Percentiles rank a stretch among this genome's conserved stretches.
phyloP scores from a whole-genome alignment of 2,797 vertebrate species.

The Hippopotamyrus pictus region DNA sequence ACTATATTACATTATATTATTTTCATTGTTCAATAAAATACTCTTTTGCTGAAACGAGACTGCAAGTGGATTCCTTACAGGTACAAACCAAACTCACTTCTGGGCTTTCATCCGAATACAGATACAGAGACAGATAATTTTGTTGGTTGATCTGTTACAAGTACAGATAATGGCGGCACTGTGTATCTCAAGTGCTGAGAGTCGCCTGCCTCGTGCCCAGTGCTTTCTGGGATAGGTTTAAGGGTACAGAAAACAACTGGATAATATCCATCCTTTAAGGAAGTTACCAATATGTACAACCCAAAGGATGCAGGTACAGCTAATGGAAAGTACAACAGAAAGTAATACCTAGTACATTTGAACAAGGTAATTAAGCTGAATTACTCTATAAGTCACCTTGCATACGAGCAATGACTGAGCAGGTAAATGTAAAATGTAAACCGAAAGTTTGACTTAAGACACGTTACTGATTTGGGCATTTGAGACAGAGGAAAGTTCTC shows the following conservation, averaged over 20 bases:
- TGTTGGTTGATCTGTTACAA: background rate
- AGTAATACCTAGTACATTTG: background rate
- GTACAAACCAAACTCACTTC: background rate
- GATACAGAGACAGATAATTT: background rate
- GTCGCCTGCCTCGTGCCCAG: background rate
- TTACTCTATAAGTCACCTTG: background rate
- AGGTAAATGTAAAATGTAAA: background rate
- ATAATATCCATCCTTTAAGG: background rate
- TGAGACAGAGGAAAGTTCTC: background rate
- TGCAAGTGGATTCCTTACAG: background rate
- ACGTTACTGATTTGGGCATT: background rate
- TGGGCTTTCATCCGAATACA: background rate
- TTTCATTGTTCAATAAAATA: background rate
- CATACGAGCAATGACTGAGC: background rate
- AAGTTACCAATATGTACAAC: background rate
- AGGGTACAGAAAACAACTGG: background rate
- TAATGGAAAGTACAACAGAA: background rate
- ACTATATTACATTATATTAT: background rate
- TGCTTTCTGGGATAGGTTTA: background rate
- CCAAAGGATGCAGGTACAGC: background rate
- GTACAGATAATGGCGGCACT: background rate
- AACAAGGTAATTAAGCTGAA: background rate
- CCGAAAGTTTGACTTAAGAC: background rate
- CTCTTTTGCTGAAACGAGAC: background rate
- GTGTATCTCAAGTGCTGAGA: background rate